Evolutionary conservation across 1,140 invertebrate species (phyloP), one percentile per base, ranked within the genome.

Genomic region (Drosophila pallidifrons): DNA sequence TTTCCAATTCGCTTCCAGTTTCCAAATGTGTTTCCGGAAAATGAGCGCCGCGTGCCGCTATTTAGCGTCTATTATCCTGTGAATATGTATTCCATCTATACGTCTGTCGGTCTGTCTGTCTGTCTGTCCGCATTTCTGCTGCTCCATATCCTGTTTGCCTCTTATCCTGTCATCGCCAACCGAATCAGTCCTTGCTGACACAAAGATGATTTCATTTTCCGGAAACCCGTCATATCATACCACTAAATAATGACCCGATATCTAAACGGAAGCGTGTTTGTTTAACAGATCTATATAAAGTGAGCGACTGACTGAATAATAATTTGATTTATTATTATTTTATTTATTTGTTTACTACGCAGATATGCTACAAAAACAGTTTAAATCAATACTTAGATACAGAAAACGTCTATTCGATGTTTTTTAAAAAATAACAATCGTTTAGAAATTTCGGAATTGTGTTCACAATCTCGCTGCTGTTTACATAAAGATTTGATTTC

Each of bases 41-140:
- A 89, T 90, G 81, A 77, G 71, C 66, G 85, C 77, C 86, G 81
- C 86, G 86, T 89, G 86, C 41, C 82, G 73, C 86, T 90, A 89
- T 89, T 89, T 89, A 89, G 86, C 79, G 67, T 89, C 86, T 75
- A 89, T 89, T 89, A 89, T 89, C 76, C 86, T 64, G 66, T 47
- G 60, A 77, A 67, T 81, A 86, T 86, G 8, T 38, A 86, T 86
- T 79, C 81, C 51, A 51, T 63, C 66, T 51, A 13, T 13, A 11
- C 41, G 57, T 59, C 69, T 57, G 15, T 69, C 57, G 30, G 47
- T 3, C 45, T 41, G 5, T 20, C 55, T 35, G 47, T 5, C 45
- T 45, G 5, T 20, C 57, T 35, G 32, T 51, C 68, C 57, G 67
- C 2, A 43, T 25, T 11, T 45, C 60, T 28, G 30, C 55, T 51